Percentiles rank a stretch among this genome's conserved stretches.
Conservation (phyloP, 2,113 vertebrate genomes). For the Poeciliopsis turrubarensis region DNA sequence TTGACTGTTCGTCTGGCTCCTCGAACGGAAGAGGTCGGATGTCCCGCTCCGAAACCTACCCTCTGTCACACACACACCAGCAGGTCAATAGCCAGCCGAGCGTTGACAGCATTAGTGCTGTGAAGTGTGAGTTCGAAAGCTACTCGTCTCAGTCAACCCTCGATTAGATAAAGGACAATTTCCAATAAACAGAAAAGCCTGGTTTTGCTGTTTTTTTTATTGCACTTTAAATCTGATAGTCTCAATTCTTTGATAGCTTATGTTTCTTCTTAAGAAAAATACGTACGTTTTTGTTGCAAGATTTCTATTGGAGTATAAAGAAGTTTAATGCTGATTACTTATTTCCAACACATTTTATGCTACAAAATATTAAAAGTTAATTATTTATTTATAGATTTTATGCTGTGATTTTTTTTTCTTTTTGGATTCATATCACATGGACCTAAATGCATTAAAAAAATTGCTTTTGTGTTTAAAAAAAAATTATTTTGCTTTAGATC, state of each 20-base stretch:
- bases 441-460: constrained; percentile 43
- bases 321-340: constrained; percentile 15
- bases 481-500: constrained; percentile 55
- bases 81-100: constrained; percentile 81
- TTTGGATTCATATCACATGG: constrained; percentile 48
- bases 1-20: constrained; percentile 70
- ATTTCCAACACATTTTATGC: constrained; percentile 30
- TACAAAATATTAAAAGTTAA: constrained; percentile 26
- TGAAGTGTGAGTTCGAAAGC: constrained; percentile 83
- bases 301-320: constrained; percentile 3
- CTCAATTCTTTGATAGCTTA: constrained; percentile 7
- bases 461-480: constrained; percentile 56
- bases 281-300: constrained; percentile 35
- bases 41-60: constrained; percentile 82
- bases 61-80: constrained; percentile 75
- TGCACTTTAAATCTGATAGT: constrained; percentile 22
- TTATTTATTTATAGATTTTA: constrained; percentile 18
- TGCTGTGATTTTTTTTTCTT: constrained; percentile 33
- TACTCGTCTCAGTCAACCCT: constrained; percentile 60
- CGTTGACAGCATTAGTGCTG: constrained; percentile 82
- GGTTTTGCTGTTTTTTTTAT: neutral
- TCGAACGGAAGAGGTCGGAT: constrained; percentile 70
- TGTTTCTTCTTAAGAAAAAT: constrained; percentile 5
- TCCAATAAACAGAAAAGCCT: neutral
- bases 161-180: constrained; percentile 40